Conservation (phyloP, 2,888 invertebrate species). For the Nephrotoma appendiculata region DNA sequence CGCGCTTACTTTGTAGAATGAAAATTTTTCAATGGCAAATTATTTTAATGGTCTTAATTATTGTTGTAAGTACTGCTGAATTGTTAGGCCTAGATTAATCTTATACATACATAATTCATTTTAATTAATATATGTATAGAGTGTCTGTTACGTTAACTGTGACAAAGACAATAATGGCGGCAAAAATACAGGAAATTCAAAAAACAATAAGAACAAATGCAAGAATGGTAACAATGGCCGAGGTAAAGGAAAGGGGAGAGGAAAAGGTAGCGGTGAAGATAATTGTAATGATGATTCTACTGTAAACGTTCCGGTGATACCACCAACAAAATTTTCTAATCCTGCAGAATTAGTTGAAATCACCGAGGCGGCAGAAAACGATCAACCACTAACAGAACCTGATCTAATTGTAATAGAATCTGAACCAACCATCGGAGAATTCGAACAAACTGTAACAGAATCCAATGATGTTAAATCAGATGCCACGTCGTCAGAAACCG, state of each 20-base stretch:
- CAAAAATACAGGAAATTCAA: background rate
- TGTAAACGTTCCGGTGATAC: background rate
- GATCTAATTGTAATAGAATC: background rate
- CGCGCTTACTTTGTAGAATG: background rate
- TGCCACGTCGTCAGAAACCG: too few relatives aligned
- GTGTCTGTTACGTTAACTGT: background rate
- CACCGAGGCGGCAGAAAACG: background rate
- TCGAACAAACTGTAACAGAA: too few relatives aligned
- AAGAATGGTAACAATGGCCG: background rate
- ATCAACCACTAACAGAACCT: background rate
- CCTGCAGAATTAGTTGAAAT: background rate
- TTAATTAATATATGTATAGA: background rate
- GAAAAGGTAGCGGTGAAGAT: background rate
- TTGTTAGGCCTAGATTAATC: too few relatives aligned
- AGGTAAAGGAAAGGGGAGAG: background rate
- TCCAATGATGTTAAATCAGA: too few relatives aligned
- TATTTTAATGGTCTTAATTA: background rate
- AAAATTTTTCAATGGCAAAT: background rate
- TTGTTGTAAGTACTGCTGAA: background rate
- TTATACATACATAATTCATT: background rate
- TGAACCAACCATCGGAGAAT: too few relatives aligned
- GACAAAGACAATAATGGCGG: background rate
- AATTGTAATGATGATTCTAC: background rate
- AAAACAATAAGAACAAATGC: background rate
- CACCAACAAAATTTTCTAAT: background rate